phyloP scores from a whole-genome alignment of 35 echinoderm and acorn worm genomes.

The Diadema setosum region DNA sequence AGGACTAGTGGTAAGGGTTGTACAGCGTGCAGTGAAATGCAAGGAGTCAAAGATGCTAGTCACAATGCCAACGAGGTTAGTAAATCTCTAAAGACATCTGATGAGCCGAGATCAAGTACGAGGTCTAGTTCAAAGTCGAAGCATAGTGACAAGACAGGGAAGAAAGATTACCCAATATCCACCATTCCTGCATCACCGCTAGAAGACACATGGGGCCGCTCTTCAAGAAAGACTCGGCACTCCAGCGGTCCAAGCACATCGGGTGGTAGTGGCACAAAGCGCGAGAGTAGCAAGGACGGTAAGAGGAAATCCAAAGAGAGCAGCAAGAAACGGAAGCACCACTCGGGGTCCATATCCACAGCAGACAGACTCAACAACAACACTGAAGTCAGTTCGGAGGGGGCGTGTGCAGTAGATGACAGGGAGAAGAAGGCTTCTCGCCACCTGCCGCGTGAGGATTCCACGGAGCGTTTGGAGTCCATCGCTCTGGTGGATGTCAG shows the following conservation, averaged over 20 bases:
- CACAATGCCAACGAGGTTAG: no score
- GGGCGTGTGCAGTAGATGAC: neutral
- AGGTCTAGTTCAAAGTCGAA: neutral
- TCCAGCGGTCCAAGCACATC: slow-evolving; percentile 2
- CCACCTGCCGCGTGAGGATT: neutral
- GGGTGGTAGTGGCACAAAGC: neutral
- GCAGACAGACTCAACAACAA: neutral
- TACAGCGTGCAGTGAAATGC: neutral
- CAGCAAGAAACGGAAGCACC: neutral
- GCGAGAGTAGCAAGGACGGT: neutral
- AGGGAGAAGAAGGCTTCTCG: neutral
- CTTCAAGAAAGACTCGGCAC: neutral
- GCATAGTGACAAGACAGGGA: neutral
- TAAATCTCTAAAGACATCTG: no score
- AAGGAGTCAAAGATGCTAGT: no score
- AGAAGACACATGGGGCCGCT: neutral
- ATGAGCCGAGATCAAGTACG: neutral
- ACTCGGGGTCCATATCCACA: neutral
- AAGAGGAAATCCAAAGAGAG: neutral
- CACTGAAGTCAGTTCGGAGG: neutral
- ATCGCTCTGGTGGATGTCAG: neutral
- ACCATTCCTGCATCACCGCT: neutral
- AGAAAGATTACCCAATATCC: neutral
- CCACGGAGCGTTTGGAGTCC: neutral
- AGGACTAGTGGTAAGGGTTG: neutral